Conservation (phyloP, 2,113 vertebrate genomes). For the Cyanoramphus novaezelandiae region DNA sequence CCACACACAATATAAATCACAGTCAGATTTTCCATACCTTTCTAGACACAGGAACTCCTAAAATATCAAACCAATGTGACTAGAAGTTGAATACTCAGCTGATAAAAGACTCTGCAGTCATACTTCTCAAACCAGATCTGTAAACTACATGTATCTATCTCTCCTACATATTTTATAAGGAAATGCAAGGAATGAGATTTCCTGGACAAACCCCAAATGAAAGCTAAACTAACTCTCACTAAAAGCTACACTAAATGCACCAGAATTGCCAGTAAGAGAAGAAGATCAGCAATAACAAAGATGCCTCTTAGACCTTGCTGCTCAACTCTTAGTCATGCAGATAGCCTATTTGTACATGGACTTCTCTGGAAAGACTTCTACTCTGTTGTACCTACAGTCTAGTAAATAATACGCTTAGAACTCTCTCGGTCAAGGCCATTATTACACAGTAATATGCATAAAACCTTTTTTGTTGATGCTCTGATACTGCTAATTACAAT, state of each 20-base stretch:
- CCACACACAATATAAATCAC: constrained; percentile 75
- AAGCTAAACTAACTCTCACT: background rate
- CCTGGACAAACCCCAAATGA: background rate
- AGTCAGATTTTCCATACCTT: constrained; percentile 73
- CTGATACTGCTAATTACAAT: background rate
- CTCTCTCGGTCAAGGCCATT: background rate
- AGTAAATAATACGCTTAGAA: background rate
- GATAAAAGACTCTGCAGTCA: background rate
- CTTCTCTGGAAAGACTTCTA: background rate
- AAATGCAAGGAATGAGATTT: background rate
- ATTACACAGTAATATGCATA: background rate
- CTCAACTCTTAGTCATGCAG: background rate
- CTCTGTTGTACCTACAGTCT: background rate
- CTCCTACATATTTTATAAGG: background rate
- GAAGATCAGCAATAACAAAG: background rate
- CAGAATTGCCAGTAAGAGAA: background rate
- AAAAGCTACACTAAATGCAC: background rate
- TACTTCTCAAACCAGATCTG: background rate
- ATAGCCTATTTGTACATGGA: background rate
- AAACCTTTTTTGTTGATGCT: background rate
- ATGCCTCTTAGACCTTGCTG: background rate
- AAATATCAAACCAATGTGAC: constrained; percentile 65
- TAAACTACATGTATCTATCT: background rate
- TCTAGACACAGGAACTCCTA: constrained; percentile 75
- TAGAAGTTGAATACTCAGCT: background rate